A percentile compares a stretch with the other conserved stretches of the same genome.
Evolutionary conservation across 2,113 vertebrate genomes (phyloP).

Genomic region (Rhineura floridana): DNA sequence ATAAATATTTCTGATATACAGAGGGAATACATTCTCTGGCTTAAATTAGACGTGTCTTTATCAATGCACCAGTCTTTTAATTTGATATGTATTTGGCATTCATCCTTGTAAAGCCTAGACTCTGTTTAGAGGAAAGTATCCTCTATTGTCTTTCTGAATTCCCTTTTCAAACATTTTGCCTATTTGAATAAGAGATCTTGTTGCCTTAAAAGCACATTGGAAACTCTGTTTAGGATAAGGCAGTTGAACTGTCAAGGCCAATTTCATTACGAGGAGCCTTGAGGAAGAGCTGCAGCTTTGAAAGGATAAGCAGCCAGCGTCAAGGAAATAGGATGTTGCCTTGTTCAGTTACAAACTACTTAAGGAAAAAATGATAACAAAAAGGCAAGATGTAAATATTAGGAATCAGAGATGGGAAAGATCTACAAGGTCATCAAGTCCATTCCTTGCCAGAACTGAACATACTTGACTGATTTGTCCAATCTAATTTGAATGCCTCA

Average conservation of each 20-base stretch:
- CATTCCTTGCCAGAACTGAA: constrained; percentile 6
- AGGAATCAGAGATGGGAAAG: constrained; percentile 9
- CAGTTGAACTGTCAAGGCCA: constrained; percentile 36
- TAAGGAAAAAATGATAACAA: constrained; percentile 37
- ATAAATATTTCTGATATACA: constrained; percentile 23
- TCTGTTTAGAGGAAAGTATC: constrained; percentile 36
- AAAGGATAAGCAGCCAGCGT: constrained; percentile 24
- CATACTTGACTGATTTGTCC: constrained; percentile 1
- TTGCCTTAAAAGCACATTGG: constrained; percentile 41
- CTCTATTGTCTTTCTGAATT: constrained; percentile 41
- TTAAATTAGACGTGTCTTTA: constrained; percentile 44
- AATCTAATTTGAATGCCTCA: neutral
- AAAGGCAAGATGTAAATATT: constrained; percentile 27
- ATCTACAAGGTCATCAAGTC: constrained; percentile 24
- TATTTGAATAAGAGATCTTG: constrained; percentile 26
- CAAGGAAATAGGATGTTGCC: constrained; percentile 28
- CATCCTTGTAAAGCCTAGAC: constrained; percentile 36
- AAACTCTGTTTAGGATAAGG: constrained; percentile 39
- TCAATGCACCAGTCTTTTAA: constrained; percentile 36
- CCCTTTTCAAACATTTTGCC: constrained; percentile 27
- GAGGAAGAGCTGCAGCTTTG: constrained; percentile 31
- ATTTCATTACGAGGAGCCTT: constrained; percentile 26
- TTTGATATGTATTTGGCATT: constrained; percentile 42
- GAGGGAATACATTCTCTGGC: constrained; percentile 20
- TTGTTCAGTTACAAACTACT: constrained; percentile 36